Conservation (phyloP, 2,113 vertebrate species). For the Erpornis zantholeuca region DNA sequence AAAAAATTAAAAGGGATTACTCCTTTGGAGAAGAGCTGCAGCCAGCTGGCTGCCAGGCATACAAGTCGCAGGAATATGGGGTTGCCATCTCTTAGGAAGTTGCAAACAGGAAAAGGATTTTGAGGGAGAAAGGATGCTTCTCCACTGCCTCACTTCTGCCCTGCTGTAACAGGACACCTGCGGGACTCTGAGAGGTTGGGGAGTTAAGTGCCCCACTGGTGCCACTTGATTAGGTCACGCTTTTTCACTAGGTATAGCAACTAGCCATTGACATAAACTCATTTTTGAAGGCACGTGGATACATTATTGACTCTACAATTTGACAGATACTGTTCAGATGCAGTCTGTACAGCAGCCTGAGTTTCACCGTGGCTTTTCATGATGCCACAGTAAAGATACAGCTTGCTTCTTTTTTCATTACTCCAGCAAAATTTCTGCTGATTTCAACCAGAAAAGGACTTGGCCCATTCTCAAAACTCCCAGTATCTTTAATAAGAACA, state of each 20-base stretch:
- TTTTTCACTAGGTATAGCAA: background rate
- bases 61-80: slow-evolving; percentile 3
- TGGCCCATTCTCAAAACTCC: background rate
- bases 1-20: background rate
- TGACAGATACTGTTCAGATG: background rate
- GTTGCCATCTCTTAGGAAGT: slow-evolving; percentile 42
- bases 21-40: slow-evolving; percentile 71
- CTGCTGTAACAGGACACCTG: slow-evolving; percentile 42
- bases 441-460: background rate
- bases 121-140: slow-evolving; percentile 1
- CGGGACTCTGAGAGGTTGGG: background rate
- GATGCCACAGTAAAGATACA: background rate
- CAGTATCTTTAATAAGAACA: background rate
- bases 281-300: background rate
- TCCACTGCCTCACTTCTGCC: slow-evolving; percentile 65
- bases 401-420: background rate
- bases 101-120: slow-evolving; percentile 60
- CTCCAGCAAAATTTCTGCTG: background rate
- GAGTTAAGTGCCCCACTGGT: background rate
- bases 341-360: background rate
- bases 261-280: background rate
- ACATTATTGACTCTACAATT: background rate
- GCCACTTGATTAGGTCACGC: background rate
- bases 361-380: background rate
- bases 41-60: slow-evolving; percentile 67